Percentiles rank a stretch among this genome's conserved stretches.
Evolutionary conservation across 2,888 invertebrate species (phyloP).

Genomic region (Heteropelma amictum): DNA sequence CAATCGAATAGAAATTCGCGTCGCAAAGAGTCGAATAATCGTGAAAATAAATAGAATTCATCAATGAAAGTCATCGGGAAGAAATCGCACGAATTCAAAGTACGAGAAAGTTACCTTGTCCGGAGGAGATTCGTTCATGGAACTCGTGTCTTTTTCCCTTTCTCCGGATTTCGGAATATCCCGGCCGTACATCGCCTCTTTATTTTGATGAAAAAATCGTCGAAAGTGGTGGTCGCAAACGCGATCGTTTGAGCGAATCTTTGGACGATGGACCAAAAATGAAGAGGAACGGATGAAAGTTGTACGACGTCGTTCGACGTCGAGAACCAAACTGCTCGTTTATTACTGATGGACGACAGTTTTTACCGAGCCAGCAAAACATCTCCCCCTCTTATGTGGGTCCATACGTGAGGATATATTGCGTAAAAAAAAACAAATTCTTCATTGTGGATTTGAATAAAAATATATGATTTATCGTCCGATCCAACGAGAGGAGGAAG

Average conservation of each 20-base stretch:
- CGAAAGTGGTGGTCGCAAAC: no score
- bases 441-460: neutral
- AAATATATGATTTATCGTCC: constrained; percentile 31
- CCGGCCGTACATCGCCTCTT: constrained; percentile 53
- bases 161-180: constrained; percentile 38
- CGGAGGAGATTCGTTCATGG: constrained; percentile 53
- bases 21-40: no score
- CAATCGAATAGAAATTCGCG: no score
- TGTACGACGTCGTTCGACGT: constrained; percentile 25
- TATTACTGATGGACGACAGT: neutral
- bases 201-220: no score
- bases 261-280: neutral
- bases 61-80: neutral
- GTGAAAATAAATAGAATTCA: neutral
- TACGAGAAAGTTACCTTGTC: constrained; percentile 62
- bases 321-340: constrained; percentile 18
- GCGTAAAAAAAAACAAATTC: constrained; percentile 13
- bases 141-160: neutral
- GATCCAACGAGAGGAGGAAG: constrained; percentile 12
- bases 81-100: neutral
- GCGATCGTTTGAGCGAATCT: no score
- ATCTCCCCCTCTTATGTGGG: neutral
- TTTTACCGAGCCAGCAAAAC: constrained; percentile 16
- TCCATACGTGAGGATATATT: neutral
- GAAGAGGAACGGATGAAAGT: neutral